Base-by-base conservation (phyloP, 1,140 invertebrate species). In the Orius insidiosus region DNA sequence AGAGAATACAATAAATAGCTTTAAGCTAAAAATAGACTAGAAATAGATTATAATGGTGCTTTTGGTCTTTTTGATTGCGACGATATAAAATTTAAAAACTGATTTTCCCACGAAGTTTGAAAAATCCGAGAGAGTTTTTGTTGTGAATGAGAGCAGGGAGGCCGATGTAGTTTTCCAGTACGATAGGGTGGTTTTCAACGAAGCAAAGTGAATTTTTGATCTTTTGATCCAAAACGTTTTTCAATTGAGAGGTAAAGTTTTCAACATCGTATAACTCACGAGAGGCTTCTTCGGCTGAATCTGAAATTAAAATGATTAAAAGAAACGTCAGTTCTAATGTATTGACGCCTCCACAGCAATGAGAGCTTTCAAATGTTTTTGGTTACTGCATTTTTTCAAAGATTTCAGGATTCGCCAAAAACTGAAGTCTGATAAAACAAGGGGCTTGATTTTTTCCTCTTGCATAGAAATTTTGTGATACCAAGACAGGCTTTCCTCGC, bases 21-120 rank as follows among this genome's bases (percentile, higher is more conserved):
- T 24, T 24, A 24, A 24, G 24, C 24, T 24, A 24, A 4, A n/a
- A 24, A 24, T 24, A 24, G 24, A 24, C 24, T 24, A 24, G 24
- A 24, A 24, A 24, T 24, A 4, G 24, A 24, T 24, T 24, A 24
- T n/a, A 24, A 24, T 24, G 24, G 24, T 24, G 24, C 24, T 24
- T 24, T 24, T 24, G 24, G 24, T 24, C 24, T 24, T 24, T 24
- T 24, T 24, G 24, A 24, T 24, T 24, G 3, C 7, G 24, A 24
- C 7, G 24, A 36, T 3, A 9, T 15, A 15, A 36, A 24, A 33
- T 30, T 74, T 73, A 88, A 60, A 87, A 89, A 59, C 83, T 85
- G 55, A 87, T 73, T 63, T 82, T 83, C 41, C 83, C 83, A 51
- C 84, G 69, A 35, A 85, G 76, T 64, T 85, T 85, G 60, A 84